Conservation (phyloP, 2,797 vertebrate genomes). For the Etheostoma nigrum region DNA sequence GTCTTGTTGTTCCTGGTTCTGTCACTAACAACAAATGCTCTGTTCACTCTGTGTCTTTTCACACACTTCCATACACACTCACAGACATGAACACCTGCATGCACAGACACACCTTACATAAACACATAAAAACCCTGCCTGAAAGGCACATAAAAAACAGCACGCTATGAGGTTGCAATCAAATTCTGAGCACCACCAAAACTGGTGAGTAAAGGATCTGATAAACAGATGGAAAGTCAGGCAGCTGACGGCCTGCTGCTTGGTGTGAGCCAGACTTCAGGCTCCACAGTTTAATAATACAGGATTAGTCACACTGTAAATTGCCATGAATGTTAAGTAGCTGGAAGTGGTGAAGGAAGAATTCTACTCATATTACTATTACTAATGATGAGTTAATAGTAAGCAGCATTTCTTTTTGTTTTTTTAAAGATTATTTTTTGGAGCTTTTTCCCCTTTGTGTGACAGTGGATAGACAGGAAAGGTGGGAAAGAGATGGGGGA, state of each 20-base stretch:
- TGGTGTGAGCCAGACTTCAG: slow-evolving; percentile 46
- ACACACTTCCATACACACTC: slow-evolving; percentile 18
- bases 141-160: slow-evolving; percentile 43
- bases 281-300: slow-evolving; percentile 61
- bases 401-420: not conserved
- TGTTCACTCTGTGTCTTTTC: slow-evolving; percentile 21
- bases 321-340: slow-evolving; percentile 70
- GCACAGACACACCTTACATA: slow-evolving; percentile 34
- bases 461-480: too few species aligned
- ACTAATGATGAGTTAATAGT: not conserved
- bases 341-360: slow-evolving; percentile 20
- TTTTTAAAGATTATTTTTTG: too few species aligned
- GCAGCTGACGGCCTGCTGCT: slow-evolving; percentile 41
- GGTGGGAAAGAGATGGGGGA: too few species aligned
- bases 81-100: not conserved
- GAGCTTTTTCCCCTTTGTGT: too few species aligned
- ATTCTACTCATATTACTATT: not conserved
- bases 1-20: slow-evolving; percentile 31
- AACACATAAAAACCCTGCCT: slow-evolving; percentile 53
- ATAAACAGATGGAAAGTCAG: slow-evolving; percentile 67
- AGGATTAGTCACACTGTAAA: slow-evolving; percentile 66
- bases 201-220: slow-evolving; percentile 51
- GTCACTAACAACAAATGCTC: slow-evolving; percentile 41
- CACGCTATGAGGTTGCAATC: slow-evolving; percentile 65
- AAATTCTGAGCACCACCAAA: slow-evolving; percentile 65